Evolutionary conservation across 92 coral and sea anemone genomes (phyloP), one percentile per base, ranked within the genome.

Genomic region (Porites evermanni): DNA sequence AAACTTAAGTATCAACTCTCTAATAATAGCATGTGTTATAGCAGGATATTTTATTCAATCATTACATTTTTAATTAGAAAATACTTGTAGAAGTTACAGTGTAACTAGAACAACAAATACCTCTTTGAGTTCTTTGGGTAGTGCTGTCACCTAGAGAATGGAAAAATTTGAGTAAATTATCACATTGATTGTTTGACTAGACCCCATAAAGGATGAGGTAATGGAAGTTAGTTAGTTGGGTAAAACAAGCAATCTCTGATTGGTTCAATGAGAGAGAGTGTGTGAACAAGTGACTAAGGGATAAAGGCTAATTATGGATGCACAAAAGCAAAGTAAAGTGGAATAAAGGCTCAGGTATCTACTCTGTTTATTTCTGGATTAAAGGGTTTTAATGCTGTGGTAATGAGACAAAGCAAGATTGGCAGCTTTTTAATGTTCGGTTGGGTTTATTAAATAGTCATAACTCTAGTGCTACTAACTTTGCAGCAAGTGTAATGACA

Each of bases 41-140:
- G 47, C 6, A 4, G 47, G 47, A 38, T 38, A 38, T 38, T 38
- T 38, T 38, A 38, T 38, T 38, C 47, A 38, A 38, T 38, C 47
- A 38, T 4, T 38, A 38, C 47, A 38, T 38, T 38, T 38, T 56
- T 8, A 56, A 56, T 14, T 56, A 14, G 61, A 14, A 8, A 11
- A 56, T 9, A 56, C 61, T 56, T 38, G 47, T 38, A 38, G 47
- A 38, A 38, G 47, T 38, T 38, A 38, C 7, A 38, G 47, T 38
- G 47, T 38, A 38, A 38, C 47, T 38, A 38, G 47, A 38, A 8
- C 2, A 20, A 54, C 6, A 52, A 12, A 72, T 88, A 96, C 98
- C 95, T 96, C 98, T 82, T 94, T 96, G 17, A 96, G 87, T 64
- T 96, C 98, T 84, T 96, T 96, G 13, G 98, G 98, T 2, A 96